A percentile compares a stretch with the other conserved stretches of the same genome.
phyloP scores from a whole-genome alignment of 2,113 vertebrate genomes.

The Alethe castanea region DNA sequence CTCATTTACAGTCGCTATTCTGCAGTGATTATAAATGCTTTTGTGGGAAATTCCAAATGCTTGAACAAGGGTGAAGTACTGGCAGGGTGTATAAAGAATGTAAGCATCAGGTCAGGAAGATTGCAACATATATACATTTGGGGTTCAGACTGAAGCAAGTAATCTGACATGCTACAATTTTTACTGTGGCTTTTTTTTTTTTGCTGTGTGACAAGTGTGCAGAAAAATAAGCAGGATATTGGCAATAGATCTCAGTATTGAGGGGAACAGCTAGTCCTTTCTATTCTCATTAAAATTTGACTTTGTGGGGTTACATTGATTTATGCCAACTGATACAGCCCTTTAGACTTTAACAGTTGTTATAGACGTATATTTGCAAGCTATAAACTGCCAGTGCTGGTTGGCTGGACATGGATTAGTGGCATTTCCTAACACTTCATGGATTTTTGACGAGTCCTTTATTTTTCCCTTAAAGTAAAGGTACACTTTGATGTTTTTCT shows the following conservation, averaged over 20 bases:
- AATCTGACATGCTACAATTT: not conserved
- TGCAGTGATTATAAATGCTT: not conserved
- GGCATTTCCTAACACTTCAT: not conserved
- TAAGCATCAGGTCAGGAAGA: not conserved
- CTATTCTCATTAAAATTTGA: not conserved
- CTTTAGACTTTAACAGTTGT: not conserved
- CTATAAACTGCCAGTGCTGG: not conserved
- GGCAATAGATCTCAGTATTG: not conserved
- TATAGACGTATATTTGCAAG: not conserved
- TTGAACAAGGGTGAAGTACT: not conserved
- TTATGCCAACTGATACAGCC: not conserved
- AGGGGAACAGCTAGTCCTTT: not conserved
- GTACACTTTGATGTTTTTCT: not conserved
- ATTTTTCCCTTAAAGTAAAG: not conserved
- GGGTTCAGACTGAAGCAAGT: not conserved
- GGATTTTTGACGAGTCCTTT: not conserved
- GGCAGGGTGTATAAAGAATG: not conserved
- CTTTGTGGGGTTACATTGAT: not conserved
- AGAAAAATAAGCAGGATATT: slow-evolving; percentile 10
- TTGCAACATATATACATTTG: not conserved
- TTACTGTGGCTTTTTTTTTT: not conserved
- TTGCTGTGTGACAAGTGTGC: not conserved
- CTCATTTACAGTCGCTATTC: not conserved
- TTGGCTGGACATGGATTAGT: not conserved
- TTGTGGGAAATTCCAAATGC: not conserved